Conservation (phyloP, 2,113 vertebrate genomes). For the Datnioides undecimradiatus region DNA sequence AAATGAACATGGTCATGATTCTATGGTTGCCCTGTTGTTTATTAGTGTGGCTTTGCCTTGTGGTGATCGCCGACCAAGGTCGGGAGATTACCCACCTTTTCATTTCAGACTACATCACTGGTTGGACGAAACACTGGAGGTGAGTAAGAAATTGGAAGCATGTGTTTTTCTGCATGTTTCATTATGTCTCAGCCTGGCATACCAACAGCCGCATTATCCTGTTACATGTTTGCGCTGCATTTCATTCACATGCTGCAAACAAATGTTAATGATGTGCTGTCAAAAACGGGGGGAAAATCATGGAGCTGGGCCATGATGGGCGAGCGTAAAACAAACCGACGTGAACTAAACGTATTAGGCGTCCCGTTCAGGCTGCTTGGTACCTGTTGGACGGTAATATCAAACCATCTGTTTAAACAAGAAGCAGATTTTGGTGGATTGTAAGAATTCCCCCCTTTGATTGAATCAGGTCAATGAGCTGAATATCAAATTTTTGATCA, state of each 20-base stretch:
- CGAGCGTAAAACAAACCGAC: slow-evolving; percentile 28
- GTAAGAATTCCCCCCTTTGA: slow-evolving; percentile 46
- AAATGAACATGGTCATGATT: neutral
- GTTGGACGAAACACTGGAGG: slow-evolving; percentile 35
- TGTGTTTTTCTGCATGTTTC: slow-evolving; percentile 58
- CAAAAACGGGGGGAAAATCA: slow-evolving; percentile 15
- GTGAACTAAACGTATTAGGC: slow-evolving; percentile 11
- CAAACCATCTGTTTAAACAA: slow-evolving; percentile 59
- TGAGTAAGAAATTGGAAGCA: slow-evolving; percentile 72
- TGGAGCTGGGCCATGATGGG: slow-evolving; percentile 22
- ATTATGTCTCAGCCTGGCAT: slow-evolving; percentile 59
- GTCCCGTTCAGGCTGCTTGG: slow-evolving; percentile 14
- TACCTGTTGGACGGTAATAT: slow-evolving; percentile 46
- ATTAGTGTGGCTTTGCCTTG: slow-evolving; percentile 21
- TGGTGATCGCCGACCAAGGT: slow-evolving; percentile 6
- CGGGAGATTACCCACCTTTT: slow-evolving; percentile 49
- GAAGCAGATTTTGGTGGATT: slow-evolving; percentile 44
- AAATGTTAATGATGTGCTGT: slow-evolving; percentile 66
- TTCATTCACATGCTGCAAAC: slow-evolving; percentile 66
- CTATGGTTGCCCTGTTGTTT: slow-evolving; percentile 34
- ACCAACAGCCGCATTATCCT: slow-evolving; percentile 49
- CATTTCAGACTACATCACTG: slow-evolving; percentile 52
- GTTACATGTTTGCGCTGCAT: slow-evolving; percentile 53
- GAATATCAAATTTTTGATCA: slow-evolving; percentile 59
- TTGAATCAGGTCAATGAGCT: slow-evolving; percentile 66